Evolutionary conservation across 2,797 vertebrate species (phyloP), one percentile per base, ranked within the genome.

Genomic region (Enteromius thamalakanensis): DNA sequence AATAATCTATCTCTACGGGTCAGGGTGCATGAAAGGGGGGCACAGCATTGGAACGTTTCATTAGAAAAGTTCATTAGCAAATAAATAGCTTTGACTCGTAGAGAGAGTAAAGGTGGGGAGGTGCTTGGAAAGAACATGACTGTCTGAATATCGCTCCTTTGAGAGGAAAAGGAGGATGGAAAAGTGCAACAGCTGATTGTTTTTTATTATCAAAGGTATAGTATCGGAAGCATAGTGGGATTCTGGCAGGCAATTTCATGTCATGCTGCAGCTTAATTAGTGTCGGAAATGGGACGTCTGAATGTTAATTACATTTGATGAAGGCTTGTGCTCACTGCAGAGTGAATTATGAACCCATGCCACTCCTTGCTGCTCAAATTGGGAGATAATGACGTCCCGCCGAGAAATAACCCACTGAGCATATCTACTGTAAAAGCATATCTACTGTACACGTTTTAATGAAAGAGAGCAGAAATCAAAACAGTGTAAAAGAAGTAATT

Each of bases 1-100:
- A 89, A 89, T 87, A 86, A 91, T 92, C 84, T 86, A 84, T 92
- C 90, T 87, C 90, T 78, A 82, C 71, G 84, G 89, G 88, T 91
- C 84, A 84, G 86, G 77, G 85, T 82, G 71, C 88, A 69, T 71
- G 29, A 7, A 76, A 81, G 82, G 83, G 45, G 37, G 4, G 71
- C 51, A 23, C 64, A 45, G 53, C 15, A 42, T 76, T 4, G 80
- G 74, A 87, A 69, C 9, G 51, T 87, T 88, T 88, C 70, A 87
- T 79, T 87, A 80, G 78, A 79, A 84, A 84, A 90, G 83, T 90
- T 87, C 82, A 89, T 86, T 85, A 90, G 82, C 53, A 84, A 84
- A 85, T 74, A 87, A 87, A 85, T 76, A 87, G 84, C 60, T 82
- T 80, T 82, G 70, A 86, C 74, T 85, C 62, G 19, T 67, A 34